A percentile compares a stretch with the other conserved stretches of the same genome.
Evolutionary conservation across 2,888 invertebrate genomes (phyloP).

Genomic region (Gastracanthus pulcherrimus): DNA sequence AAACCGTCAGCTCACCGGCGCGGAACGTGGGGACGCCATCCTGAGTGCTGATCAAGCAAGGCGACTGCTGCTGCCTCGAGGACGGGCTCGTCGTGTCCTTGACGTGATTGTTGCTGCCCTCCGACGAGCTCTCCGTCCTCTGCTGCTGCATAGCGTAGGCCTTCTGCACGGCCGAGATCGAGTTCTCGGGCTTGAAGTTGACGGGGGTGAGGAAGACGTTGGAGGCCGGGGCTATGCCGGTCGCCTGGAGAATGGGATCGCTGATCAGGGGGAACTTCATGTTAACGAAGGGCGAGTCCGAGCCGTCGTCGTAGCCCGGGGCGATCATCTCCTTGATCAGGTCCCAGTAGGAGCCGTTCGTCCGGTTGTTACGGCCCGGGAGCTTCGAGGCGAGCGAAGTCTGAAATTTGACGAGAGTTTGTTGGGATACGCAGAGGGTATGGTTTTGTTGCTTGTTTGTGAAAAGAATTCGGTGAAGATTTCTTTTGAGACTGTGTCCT

Average conservation of each 20-base stretch:
- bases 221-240: constrained; percentile 82
- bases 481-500: constrained; percentile 2
- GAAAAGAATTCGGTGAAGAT: background rate
- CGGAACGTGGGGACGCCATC: constrained; percentile 73
- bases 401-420: constrained; percentile 65
- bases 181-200: constrained; percentile 72
- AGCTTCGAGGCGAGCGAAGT: constrained; percentile 89
- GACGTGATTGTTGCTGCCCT: constrained; percentile 67
- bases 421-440: too few species aligned
- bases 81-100: constrained; percentile 49
- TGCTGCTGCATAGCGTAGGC: constrained; percentile 68
- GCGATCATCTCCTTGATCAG: constrained; percentile 87
- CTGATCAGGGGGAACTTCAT: constrained; percentile 84
- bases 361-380: constrained; percentile 87
- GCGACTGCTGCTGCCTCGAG: constrained; percentile 52
- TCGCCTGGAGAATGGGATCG: constrained; percentile 87
- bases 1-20: constrained; percentile 74
- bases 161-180: constrained; percentile 72
- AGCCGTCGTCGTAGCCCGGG: constrained; percentile 83
- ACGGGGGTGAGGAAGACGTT: constrained; percentile 88
- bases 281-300: constrained; percentile 81
- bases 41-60: constrained; percentile 59
- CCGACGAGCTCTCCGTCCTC: constrained; percentile 63
- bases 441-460: background rate
- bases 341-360: constrained; percentile 88